These are phyloP conservation scores for Craseonycteris thonglongyai DNA, from an alignment of 2,113 vertebrate species.

Conservation along the genomic window DNA sequence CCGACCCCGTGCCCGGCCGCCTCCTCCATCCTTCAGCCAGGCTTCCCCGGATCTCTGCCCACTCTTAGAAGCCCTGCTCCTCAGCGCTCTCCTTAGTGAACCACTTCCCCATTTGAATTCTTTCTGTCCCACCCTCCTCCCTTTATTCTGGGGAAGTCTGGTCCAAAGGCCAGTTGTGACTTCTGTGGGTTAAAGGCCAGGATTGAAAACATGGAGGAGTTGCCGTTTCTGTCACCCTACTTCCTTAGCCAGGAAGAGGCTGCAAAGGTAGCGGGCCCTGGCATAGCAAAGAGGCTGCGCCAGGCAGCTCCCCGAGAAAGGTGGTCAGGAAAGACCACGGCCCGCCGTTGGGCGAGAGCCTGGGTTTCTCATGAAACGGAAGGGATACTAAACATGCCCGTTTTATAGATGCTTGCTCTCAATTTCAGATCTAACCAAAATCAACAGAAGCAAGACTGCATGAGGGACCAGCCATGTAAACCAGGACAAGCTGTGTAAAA, in stretches of 20 bases:
- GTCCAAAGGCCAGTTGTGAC: slow-evolving; percentile 47
- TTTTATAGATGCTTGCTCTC: neutral
- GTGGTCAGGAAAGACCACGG: neutral
- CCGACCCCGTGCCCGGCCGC: no score
- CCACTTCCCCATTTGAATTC: slow-evolving; percentile 48
- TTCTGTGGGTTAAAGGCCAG: slow-evolving; percentile 47
- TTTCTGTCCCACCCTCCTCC: slow-evolving; percentile 45
- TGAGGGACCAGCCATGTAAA: neutral
- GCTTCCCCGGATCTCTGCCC: neutral
- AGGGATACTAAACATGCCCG: neutral
- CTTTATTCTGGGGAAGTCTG: slow-evolving; percentile 55
- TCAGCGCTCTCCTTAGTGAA: neutral
- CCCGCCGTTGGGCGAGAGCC: neutral
- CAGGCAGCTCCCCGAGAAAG: neutral
- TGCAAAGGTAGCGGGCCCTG: neutral
- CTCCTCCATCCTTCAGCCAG: accelerated
- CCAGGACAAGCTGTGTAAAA: neutral
- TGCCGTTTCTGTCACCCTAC: slow-evolving; percentile 27
- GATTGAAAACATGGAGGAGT: slow-evolving; percentile 52
- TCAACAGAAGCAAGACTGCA: neutral
- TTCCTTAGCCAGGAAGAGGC: neutral
- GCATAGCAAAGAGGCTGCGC: neutral
- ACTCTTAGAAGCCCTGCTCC: neutral
- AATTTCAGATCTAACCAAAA: neutral
- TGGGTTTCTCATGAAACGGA: neutral